phyloP scores from a whole-genome alignment of 2,888 invertebrate genomes.

The Drosophila kambysellisi region DNA sequence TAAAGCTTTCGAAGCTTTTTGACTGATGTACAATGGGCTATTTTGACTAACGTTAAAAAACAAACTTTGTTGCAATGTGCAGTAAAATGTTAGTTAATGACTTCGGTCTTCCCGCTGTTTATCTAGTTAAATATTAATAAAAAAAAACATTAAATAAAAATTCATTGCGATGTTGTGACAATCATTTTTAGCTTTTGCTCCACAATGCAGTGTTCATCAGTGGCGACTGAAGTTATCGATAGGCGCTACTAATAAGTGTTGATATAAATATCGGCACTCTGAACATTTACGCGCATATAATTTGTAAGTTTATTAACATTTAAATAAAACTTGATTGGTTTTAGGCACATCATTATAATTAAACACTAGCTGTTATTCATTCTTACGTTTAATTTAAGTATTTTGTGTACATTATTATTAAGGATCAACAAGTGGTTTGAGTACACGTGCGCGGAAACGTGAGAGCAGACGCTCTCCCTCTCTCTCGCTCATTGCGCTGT shows the following conservation, averaged over 20 bases:
- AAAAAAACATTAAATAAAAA: neutral
- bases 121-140: neutral
- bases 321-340: neutral
- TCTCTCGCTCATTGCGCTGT: neutral
- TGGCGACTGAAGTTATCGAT: constrained; percentile 26
- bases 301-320: constrained; percentile 31
- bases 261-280: constrained; percentile 20
- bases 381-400: too few species aligned
- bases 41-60: neutral
- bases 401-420: neutral
- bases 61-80: neutral
- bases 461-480: constrained; percentile 10
- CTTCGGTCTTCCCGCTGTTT: neutral
- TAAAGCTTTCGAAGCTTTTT: constrained; percentile 26
- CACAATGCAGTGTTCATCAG: constrained; percentile 24
- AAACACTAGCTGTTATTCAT: neutral
- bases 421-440: constrained; percentile 46
- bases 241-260: neutral
- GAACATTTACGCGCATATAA: constrained; percentile 6
- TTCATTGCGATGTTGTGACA: neutral
- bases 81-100: neutral
- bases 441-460: constrained; percentile 45
- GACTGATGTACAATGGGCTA: constrained; percentile 7
- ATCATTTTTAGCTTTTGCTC: neutral
- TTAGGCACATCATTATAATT: neutral